Evolutionary conservation across 2,113 vertebrate species (phyloP), one percentile per base, ranked within the genome.

Genomic region (Ornithorhynchus anatinus): DNA sequence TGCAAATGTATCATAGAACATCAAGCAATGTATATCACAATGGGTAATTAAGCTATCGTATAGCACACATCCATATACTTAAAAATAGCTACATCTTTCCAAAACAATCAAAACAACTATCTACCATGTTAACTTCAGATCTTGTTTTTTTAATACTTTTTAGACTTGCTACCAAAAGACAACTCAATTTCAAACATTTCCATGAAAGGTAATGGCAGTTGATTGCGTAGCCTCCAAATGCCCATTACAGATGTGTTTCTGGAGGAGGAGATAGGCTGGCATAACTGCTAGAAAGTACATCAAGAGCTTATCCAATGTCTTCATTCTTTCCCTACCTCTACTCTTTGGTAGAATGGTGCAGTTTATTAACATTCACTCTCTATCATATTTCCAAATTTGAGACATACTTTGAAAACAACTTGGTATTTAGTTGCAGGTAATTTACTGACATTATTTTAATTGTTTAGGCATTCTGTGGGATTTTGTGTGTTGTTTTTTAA

Each of bases 171-270:
- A 1, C 5, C 29, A 47, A 22, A 8, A 10, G 1, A 14, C 25
- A 17, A 27, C 5, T 19, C 15, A 50, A 50, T 8, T 13, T 6
- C 39, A 20, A 14, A 12, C 1, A 2, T 9, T 16, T 10, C 22
- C 2, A 1, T 7, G 8, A 50, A 50, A 17, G 14, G 16, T 19
- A 50, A 27, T 50, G 47, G 13, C 25, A 6, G 1, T 6, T 7
- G 1, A 6, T n/a, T 13, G 31, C 25, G 5, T 10, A 4, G 2
- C 16, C 40, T 12, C 5, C 23, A 5, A 4, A 1, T 31, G 16
- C 2, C 4, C 8, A n/a, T 2, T 4, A 6, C 7, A 5, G n/a
- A 1, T 1, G 9, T 2, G 31, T 2, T 22, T 14, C 15, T 10
- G 1, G n/a, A 10, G 17, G 5, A n/a, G 4, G 4, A n/a, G 6